Evolutionary conservation across 1,140 invertebrate species (phyloP).

Genomic region (Brachionus sp.): DNA sequence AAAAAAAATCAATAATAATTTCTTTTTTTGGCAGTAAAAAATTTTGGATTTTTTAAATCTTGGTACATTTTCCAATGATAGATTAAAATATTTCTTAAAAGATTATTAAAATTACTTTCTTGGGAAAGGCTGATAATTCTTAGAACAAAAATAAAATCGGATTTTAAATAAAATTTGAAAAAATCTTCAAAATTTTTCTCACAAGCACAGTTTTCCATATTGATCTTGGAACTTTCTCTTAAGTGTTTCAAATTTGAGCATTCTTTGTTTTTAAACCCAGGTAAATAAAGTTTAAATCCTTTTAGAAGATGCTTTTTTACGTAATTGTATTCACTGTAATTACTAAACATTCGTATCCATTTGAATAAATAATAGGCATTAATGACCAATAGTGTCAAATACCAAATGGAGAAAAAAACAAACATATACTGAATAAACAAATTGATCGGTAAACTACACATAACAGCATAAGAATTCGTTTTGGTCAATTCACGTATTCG

Average conservation of each 20-base stretch:
- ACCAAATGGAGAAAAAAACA: constrained; percentile 37
- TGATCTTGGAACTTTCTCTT: background rate
- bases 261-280: background rate
- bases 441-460: constrained; percentile 41
- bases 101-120: background rate
- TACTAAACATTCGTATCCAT: background rate
- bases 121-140: background rate
- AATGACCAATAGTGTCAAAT: background rate
- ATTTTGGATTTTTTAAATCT: background rate
- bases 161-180: constrained; percentile 5
- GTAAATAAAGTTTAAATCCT: background rate
- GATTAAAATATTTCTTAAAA: background rate
- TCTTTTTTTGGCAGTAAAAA: background rate
- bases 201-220: background rate
- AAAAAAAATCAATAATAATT: background rate
- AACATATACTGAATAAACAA: constrained; percentile 43
- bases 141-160: constrained; percentile 2
- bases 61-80: constrained; percentile 24
- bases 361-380: constrained; percentile 2
- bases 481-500: constrained; percentile 28
- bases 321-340: background rate
- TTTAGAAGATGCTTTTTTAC: background rate
- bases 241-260: background rate
- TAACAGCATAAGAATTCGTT: constrained; percentile 32
- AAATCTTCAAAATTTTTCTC: background rate